These are phyloP conservation scores for Junonia oenone DNA, from an alignment of 2,888 invertebrate genomes.

Conservation along the genomic window DNA sequence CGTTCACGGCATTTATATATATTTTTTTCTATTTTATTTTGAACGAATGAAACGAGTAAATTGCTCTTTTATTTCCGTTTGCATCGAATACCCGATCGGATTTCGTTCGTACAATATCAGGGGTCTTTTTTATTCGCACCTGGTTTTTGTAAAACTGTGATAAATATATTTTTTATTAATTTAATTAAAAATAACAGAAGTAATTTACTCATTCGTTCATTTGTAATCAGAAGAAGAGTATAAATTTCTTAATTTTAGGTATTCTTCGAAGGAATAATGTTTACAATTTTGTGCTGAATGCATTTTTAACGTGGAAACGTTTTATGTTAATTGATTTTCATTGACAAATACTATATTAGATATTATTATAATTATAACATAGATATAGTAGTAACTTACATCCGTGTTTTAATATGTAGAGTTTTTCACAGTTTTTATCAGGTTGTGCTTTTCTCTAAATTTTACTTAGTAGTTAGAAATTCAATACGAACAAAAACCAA, in stretches of 20 bases:
- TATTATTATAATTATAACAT: too few relatives aligned
- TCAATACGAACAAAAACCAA: background rate
- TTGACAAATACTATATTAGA: too few relatives aligned
- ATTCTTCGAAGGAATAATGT: background rate
- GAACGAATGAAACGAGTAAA: slow-evolving; percentile 27
- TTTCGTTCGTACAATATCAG: slow-evolving; percentile 21
- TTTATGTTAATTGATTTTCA: too few relatives aligned
- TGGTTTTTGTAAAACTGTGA: slow-evolving; percentile 11
- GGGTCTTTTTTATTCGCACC: slow-evolving; percentile 15
- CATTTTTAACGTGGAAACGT: too few relatives aligned
- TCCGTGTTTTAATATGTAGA: too few relatives aligned
- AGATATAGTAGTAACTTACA: too few relatives aligned
- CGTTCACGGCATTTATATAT: background rate
- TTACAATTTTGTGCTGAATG: too few relatives aligned
- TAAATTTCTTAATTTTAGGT: background rate
- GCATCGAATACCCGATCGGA: slow-evolving; percentile 30
- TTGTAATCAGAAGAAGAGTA: background rate
- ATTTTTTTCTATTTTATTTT: slow-evolving; percentile 14
- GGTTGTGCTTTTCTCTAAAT: too few relatives aligned
- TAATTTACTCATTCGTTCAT: background rate
- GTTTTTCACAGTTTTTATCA: too few relatives aligned
- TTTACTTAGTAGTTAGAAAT: too few relatives aligned
- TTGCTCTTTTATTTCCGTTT: slow-evolving; percentile 30
- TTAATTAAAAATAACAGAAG: too few relatives aligned
- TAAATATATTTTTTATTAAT: background rate